Evolutionary conservation across 2,113 vertebrate genomes (phyloP), one percentile per base, ranked within the genome.

Genomic region (Petromus typicus): DNA sequence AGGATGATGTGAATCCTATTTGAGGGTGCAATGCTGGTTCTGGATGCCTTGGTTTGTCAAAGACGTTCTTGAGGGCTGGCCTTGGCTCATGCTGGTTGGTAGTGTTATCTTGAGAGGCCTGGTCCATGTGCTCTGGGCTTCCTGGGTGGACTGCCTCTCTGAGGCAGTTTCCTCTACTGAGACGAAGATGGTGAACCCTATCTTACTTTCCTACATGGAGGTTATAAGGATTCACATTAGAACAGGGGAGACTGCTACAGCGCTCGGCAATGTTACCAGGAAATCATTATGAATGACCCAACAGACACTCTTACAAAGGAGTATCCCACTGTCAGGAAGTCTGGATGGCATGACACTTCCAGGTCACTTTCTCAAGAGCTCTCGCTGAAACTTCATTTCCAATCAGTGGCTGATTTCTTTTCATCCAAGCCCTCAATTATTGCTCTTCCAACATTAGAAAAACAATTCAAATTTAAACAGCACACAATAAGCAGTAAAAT

Each of bases 351-450:
- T 17, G 30, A 64, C 37, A 64, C 40, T 57, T 48, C 40, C 25
- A 76, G 76, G 75, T 48, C 61, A 94, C 80, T 78, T 66, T 75
- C 83, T 67, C 43, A 89, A 57, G 16, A 89, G 82, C n/a, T 93
- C 93, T 43, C 32, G 40, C 67, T 57, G 48, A 94, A 95, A 80
- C 23, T n/a, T 89, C 71, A 75, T 89, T 87, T 95, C 90, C 85
- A 93, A 85, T 82, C 83, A 86, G n/a, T 64, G 23, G 12, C 80
- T 86, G 63, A 91, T 84, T 92, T 96, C 64, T 73, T 95, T 84
- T 69, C 27, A 93, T 23, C 14, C 63, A 93, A 94, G 40, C 48
- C 75, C 83, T 91, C 54, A 71, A 92, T 93, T 82, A 88, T 32
- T 93, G 45, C 71, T 86, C 40, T 95, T 73, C 48, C 80, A 96